A percentile compares a stretch with the other conserved stretches of the same genome.
These are phyloP conservation scores for Cheilosia urbana DNA, from an alignment of 2,888 invertebrate genomes.

Conservation along the genomic window DNA sequence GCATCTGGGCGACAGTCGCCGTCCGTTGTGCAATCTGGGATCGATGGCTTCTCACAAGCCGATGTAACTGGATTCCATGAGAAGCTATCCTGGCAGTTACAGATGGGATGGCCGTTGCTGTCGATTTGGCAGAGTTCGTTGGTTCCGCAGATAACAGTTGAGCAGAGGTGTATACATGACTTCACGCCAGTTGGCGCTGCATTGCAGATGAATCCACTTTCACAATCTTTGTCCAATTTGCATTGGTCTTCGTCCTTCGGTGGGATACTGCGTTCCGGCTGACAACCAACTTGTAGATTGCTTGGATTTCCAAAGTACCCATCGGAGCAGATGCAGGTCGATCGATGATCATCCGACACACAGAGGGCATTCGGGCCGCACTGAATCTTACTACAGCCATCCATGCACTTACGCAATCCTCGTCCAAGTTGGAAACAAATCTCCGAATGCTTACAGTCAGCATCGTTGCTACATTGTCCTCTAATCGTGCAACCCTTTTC, in stretches of 20 bases:
- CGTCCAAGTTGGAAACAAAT: constrained; percentile 94
- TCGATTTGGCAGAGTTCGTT: constrained; percentile 92
- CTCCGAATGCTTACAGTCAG: constrained; percentile 92
- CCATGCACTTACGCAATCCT: constrained; percentile 92
- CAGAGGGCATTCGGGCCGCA: constrained; percentile 96
- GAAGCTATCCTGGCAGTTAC: constrained; percentile 91
- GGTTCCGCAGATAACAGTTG: constrained; percentile 91
- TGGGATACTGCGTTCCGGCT: constrained; percentile 87
- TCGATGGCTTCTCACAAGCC: constrained; percentile 92
- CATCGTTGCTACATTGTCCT: constrained; percentile 91
- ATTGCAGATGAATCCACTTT: constrained; percentile 88
- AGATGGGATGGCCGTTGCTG: constrained; percentile 88
- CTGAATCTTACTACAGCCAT: constrained; percentile 93
- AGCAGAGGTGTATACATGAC: constrained; percentile 91
- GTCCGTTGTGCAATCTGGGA: constrained; percentile 91
- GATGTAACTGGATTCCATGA: constrained; percentile 93
- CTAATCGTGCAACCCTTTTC: constrained; percentile 89
- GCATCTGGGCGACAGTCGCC: constrained; percentile 88
- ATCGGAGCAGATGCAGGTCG: constrained; percentile 93
- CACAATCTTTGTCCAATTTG: constrained; percentile 89
- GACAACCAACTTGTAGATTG: constrained; percentile 91
- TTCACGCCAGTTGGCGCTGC: constrained; percentile 86
- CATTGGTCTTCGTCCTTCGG: constrained; percentile 86
- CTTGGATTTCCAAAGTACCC: constrained; percentile 93
- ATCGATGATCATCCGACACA: constrained; percentile 92